Percentiles rank a stretch among this genome's conserved stretches.
Evolutionary conservation across 1,140 invertebrate species (phyloP).

Genomic region (Drosophila subobscura): DNA sequence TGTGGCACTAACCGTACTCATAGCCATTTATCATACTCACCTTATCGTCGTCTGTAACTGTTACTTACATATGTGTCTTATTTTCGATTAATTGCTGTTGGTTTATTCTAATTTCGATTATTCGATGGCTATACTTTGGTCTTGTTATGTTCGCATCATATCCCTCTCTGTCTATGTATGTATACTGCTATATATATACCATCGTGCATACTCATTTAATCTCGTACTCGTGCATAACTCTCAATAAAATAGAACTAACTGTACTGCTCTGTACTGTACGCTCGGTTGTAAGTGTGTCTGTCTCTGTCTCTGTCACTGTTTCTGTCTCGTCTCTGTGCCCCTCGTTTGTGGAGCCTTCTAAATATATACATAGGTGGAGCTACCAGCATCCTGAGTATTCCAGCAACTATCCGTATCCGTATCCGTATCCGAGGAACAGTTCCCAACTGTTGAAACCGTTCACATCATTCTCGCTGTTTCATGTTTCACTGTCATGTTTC

Average conservation of each 20-base stretch:
- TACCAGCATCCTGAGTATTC: not conserved
- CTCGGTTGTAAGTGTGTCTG: constrained; percentile 52
- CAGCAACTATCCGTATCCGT: not conserved
- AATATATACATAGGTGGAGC: too few species aligned
- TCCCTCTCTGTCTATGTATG: constrained; percentile 13
- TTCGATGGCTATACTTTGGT: constrained; percentile 36
- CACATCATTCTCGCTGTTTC: constrained; percentile 12
- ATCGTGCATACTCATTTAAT: constrained; percentile 40
- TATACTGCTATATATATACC: constrained; percentile 28
- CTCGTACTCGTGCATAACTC: constrained; percentile 14
- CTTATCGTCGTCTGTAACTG: constrained; percentile 44
- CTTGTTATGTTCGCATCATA: constrained; percentile 45
- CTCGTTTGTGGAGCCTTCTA: too few species aligned
- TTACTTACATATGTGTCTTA: constrained; percentile 28
- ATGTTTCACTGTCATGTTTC: constrained; percentile 22
- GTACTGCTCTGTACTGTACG: constrained; percentile 52
- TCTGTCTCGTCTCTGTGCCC: not conserved
- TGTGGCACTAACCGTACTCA: constrained; percentile 25
- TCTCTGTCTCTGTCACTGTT: constrained; percentile 25
- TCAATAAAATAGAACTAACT: constrained; percentile 38
- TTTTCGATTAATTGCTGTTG: not conserved
- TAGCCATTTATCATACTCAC: constrained; percentile 24
- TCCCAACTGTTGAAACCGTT: too few species aligned
- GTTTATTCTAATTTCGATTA: constrained; percentile 14
- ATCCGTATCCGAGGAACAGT: too few species aligned